Percentiles rank a stretch among this genome's conserved stretches.
phyloP scores from a whole-genome alignment of 2,113 vertebrate species.

The Syngnathus typhle region DNA sequence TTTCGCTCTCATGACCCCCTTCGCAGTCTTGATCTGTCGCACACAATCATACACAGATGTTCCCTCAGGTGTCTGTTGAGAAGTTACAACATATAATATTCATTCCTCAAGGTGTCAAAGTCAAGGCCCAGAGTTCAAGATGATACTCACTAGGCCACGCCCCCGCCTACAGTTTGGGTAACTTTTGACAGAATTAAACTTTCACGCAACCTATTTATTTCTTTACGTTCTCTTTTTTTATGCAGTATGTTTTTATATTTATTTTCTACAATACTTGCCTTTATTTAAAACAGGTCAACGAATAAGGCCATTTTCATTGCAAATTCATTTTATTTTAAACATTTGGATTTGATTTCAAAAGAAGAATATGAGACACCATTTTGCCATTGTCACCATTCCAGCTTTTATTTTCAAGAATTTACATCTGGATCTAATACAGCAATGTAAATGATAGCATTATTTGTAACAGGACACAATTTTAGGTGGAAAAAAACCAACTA shows the following conservation, averaged over 20 bases:
- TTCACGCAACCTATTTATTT: too few relatives aligned
- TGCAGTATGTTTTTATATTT: too few relatives aligned
- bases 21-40: slow-evolving; percentile 17
- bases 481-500: background rate
- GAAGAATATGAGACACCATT: background rate
- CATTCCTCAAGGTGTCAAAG: too few relatives aligned
- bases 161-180: too few relatives aligned
- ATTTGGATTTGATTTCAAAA: background rate
- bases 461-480: background rate
- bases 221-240: too few relatives aligned
- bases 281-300: too few relatives aligned
- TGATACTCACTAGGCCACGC: too few relatives aligned
- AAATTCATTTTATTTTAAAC: background rate
- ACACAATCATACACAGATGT: slow-evolving; percentile 4
- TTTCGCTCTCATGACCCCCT: slow-evolving; percentile 43
- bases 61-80: background rate
- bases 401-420: background rate
- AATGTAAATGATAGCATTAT: background rate
- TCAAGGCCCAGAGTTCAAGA: too few relatives aligned
- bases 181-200: too few relatives aligned
- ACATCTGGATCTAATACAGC: background rate
- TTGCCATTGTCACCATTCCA: background rate
- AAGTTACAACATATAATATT: background rate
- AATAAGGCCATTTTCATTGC: too few relatives aligned
- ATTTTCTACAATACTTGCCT: too few relatives aligned